Percentiles rank a stretch among this genome's conserved stretches.
These are phyloP conservation scores for Macrobrachium rosenbergii DNA, from an alignment of 1,140 invertebrate species.

Conservation along the genomic window DNA sequence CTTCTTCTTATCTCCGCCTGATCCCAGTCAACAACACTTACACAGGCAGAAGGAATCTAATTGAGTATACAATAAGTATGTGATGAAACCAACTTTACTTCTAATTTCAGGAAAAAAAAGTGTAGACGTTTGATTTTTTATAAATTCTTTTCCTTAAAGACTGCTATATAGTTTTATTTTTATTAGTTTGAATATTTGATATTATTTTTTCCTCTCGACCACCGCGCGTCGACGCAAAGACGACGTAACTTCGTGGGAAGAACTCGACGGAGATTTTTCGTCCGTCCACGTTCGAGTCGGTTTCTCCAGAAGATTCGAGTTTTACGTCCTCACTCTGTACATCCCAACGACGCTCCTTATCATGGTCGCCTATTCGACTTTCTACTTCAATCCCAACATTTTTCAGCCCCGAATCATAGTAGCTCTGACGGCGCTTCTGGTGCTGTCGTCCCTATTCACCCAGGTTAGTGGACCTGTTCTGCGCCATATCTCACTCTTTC, in stretches of 20 bases:
- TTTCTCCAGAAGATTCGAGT: background rate
- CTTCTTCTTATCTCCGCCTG: background rate
- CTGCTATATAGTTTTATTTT: too few species aligned
- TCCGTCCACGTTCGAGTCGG: background rate
- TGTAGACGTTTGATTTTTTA: too few species aligned
- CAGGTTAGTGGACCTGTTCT: too few species aligned
- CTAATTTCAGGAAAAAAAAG: too few species aligned
- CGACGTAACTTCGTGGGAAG: background rate
- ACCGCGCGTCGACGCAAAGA: too few species aligned
- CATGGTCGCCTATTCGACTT: slow-evolving; percentile 23
- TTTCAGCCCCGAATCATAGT: slow-evolving; percentile 20
- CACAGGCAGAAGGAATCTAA: background rate
- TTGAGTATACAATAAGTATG: slow-evolving; percentile 35
- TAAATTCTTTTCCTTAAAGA: too few species aligned
- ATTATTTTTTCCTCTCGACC: too few species aligned
- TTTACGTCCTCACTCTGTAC: slow-evolving; percentile 27
- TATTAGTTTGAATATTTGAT: too few species aligned
- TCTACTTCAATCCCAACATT: slow-evolving; percentile 24
- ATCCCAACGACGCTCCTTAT: slow-evolving; percentile 27
- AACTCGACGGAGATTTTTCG: background rate
- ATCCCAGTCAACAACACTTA: background rate
- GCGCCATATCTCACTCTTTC: too few species aligned
- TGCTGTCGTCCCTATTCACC: slow-evolving; percentile 25
- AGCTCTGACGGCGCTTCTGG: slow-evolving; percentile 17
- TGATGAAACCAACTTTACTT: background rate